phyloP scores from a whole-genome alignment of 2,888 invertebrate species.

The Drosophila quinaria region DNA sequence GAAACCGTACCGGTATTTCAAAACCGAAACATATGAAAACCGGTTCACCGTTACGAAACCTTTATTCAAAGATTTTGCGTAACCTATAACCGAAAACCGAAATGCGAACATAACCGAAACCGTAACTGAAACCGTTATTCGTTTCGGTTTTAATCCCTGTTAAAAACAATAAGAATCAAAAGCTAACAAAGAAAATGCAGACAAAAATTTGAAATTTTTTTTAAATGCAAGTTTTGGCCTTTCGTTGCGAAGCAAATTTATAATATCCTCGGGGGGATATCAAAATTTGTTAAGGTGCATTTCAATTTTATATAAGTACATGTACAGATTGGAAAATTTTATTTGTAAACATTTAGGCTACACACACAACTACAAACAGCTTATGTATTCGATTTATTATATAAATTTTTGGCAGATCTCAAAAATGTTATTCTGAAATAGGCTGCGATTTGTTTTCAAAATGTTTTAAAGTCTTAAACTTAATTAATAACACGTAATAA shows the following conservation, averaged over 20 bases:
- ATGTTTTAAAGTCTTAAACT: constrained; percentile 4
- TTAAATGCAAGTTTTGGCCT: not conserved
- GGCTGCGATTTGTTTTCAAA: constrained; percentile 5
- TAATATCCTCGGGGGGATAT: not conserved
- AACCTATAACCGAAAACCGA: no score
- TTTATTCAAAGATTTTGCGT: no score
- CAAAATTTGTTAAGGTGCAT: constrained; percentile 2
- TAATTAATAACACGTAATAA: constrained; percentile 44
- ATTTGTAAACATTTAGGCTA: constrained; percentile 58
- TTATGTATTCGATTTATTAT: constrained; percentile 16
- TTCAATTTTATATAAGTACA: constrained; percentile 42
- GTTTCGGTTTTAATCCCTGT: no score
- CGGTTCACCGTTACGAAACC: no score
- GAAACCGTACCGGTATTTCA: no score
- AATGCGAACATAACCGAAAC: no score
- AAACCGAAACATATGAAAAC: no score
- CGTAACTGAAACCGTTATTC: no score
- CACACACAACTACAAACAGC: constrained; percentile 25
- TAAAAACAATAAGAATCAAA: no score
- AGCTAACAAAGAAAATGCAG: no score
- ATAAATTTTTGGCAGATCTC: constrained; percentile 4
- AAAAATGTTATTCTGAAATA: constrained; percentile 12
- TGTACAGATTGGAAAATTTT: constrained; percentile 68
- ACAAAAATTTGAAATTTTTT: no score
- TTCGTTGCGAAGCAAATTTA: not conserved